phyloP scores from a whole-genome alignment of 1,140 invertebrate genomes.

The Stegodyphus mimosarum region DNA sequence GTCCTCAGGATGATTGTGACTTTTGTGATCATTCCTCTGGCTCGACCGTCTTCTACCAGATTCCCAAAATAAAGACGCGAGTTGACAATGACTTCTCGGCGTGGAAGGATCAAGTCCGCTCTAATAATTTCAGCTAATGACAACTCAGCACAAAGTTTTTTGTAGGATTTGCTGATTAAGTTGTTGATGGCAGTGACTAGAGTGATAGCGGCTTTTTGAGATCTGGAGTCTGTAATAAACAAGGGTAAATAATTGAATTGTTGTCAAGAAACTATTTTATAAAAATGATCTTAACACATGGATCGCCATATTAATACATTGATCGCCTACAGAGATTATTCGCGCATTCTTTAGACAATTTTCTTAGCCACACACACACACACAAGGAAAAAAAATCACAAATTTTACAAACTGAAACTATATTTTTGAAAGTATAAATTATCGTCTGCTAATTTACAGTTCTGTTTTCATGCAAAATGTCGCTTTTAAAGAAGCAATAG shows the following conservation, averaged over 20 bases:
- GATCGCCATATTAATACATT: too few relatives aligned
- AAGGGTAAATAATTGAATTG: background rate
- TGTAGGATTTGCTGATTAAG: background rate
- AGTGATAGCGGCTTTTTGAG: constrained; percentile 1
- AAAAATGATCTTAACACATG: too few relatives aligned
- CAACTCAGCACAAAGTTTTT: constrained; percentile 11
- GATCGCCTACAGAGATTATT: too few relatives aligned
- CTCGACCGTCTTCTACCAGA: background rate
- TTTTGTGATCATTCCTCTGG: constrained; percentile 20
- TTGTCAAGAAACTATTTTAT: too few relatives aligned
- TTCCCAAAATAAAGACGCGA: constrained; percentile 28
- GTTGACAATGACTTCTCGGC: constrained; percentile 17
- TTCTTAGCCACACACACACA: too few relatives aligned
- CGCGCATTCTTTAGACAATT: too few relatives aligned
- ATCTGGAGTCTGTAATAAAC: constrained; percentile 16
- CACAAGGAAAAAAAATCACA: too few relatives aligned
- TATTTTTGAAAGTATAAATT: too few relatives aligned
- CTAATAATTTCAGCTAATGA: constrained; percentile 10
- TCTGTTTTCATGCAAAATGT: too few relatives aligned
- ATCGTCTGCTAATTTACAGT: too few relatives aligned
- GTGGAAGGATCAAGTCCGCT: constrained; percentile 10
- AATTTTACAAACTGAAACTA: too few relatives aligned
- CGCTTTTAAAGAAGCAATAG: too few relatives aligned
- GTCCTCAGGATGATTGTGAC: constrained; percentile 73
- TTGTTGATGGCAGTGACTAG: constrained; percentile 26